These are phyloP conservation scores for Drosophila planitibia DNA, from an alignment of 2,888 invertebrate genomes.

Conservation along the genomic window DNA sequence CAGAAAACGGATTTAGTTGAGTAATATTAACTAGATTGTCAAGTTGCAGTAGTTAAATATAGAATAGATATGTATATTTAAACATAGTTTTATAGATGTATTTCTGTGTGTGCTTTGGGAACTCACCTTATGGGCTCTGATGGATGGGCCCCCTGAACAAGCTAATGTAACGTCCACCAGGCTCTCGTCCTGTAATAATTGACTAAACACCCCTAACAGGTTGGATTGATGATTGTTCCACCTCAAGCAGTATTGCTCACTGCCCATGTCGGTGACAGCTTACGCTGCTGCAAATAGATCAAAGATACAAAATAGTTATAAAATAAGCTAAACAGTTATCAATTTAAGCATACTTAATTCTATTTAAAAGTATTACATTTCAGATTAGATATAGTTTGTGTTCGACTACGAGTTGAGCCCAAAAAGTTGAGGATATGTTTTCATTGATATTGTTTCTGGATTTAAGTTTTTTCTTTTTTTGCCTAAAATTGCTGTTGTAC, in stretches of 20 bases:
- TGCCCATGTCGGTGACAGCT: conserved; percentile 98
- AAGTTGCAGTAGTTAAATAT: background rate
- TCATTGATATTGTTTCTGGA: background rate
- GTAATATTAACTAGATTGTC: background rate
- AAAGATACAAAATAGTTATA: conserved; percentile 6
- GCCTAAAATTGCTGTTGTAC: background rate
- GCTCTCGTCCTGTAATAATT: conserved; percentile 97
- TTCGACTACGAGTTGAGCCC: background rate
- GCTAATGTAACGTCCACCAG: conserved; percentile 98
- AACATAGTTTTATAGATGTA: too few relatives aligned
- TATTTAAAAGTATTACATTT: background rate
- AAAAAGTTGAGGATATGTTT: background rate
- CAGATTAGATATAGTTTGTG: background rate
- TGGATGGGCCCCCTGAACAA: conserved; percentile 97
- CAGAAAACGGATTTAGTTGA: background rate
- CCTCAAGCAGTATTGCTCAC: conserved; percentile 99
- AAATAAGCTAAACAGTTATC: background rate
- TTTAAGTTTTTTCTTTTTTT: background rate
- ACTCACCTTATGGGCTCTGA: conserved; percentile 94
- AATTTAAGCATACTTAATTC: background rate
- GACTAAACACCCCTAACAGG: conserved; percentile 98
- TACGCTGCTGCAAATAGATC: conserved; percentile 88
- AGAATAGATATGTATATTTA: background rate
- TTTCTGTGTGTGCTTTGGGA: background rate
- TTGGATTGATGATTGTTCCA: conserved; percentile 99